Conservation (phyloP, 2,797 vertebrate genomes). For the Gadopsis marmoratus region DNA sequence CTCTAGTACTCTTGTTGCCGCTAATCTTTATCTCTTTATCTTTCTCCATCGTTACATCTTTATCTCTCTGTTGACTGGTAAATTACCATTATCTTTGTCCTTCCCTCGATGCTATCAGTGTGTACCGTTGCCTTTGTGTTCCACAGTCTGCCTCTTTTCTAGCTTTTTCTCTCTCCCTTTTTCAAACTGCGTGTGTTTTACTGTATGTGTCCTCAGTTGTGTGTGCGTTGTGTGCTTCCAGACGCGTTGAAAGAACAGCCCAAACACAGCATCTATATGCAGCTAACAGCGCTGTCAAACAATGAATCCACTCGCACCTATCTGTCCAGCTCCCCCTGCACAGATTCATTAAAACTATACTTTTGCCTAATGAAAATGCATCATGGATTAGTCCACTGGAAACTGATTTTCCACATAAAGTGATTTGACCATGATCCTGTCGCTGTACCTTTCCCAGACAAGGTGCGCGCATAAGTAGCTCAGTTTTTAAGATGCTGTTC, state of each 20-base stretch:
- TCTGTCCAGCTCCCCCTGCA: slow-evolving; percentile 20
- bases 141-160: slow-evolving; percentile 19
- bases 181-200: slow-evolving; percentile 1
- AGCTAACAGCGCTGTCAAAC: slow-evolving; percentile 36
- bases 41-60: slow-evolving; percentile 45
- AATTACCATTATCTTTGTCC: slow-evolving; percentile 47
- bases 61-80: slow-evolving; percentile 50
- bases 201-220: background rate
- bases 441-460: slow-evolving; percentile 40
- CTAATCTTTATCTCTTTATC: slow-evolving; percentile 59
- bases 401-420: slow-evolving; percentile 52
- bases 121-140: slow-evolving; percentile 30
- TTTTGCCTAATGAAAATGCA: slow-evolving; percentile 60
- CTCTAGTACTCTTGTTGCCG: slow-evolving; percentile 49
- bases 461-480: slow-evolving; percentile 45
- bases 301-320: slow-evolving; percentile 47
- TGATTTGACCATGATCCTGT: slow-evolving; percentile 51
- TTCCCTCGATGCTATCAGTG: slow-evolving; percentile 26
- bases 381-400: slow-evolving; percentile 45
- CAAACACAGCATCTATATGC: slow-evolving; percentile 31
- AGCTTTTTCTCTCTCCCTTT: slow-evolving; percentile 16
- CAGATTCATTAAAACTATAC: slow-evolving; percentile 58
- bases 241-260: slow-evolving; percentile 21
- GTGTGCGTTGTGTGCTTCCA: background rate
- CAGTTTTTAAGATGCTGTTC: slow-evolving; percentile 62